phyloP scores from a whole-genome alignment of 2,888 invertebrate genomes.

The Bellardia bayeri region DNA sequence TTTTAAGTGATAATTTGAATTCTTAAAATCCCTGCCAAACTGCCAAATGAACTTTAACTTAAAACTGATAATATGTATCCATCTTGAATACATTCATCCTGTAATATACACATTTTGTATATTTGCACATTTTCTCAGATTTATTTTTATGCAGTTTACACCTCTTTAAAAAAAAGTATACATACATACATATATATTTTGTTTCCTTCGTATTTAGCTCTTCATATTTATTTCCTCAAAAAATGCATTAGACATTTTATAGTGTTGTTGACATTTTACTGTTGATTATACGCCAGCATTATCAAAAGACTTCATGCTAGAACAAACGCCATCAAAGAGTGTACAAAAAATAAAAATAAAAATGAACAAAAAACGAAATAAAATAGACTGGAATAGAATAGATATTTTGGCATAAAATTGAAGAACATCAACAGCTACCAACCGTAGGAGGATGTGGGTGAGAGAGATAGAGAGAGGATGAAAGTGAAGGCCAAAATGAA shows the following conservation, averaged over 20 bases:
- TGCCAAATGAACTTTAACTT: too few species aligned
- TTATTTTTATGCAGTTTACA: slow-evolving; percentile 27
- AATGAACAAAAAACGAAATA: not conserved
- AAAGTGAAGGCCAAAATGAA: slow-evolving; percentile 10
- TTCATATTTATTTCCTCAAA: slow-evolving; percentile 49
- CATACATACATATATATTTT: not conserved
- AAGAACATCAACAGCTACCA: slow-evolving; percentile 51
- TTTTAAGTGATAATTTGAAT: too few species aligned
- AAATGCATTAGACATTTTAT: slow-evolving; percentile 66
- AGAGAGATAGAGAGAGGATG: not conserved
- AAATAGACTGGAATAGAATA: slow-evolving; percentile 17
- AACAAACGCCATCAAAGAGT: slow-evolving; percentile 61
- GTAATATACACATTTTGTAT: not conserved
- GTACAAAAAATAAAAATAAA: slow-evolving; percentile 11
- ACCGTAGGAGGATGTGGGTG: not conserved
- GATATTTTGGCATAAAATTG: slow-evolving; percentile 67
- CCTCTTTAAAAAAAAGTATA: slow-evolving; percentile 7
- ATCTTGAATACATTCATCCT: not conserved
- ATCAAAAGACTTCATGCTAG: slow-evolving; percentile 71
- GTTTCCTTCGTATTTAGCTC: slow-evolving; percentile 29
- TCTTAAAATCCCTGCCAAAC: too few species aligned
- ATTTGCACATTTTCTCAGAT: slow-evolving; percentile 48
- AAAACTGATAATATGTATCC: not conserved
- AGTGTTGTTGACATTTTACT: slow-evolving; percentile 72
- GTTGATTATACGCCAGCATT: slow-evolving; percentile 71